phyloP scores from a whole-genome alignment of 2,888 invertebrate genomes.

The Elysia crispata region DNA sequence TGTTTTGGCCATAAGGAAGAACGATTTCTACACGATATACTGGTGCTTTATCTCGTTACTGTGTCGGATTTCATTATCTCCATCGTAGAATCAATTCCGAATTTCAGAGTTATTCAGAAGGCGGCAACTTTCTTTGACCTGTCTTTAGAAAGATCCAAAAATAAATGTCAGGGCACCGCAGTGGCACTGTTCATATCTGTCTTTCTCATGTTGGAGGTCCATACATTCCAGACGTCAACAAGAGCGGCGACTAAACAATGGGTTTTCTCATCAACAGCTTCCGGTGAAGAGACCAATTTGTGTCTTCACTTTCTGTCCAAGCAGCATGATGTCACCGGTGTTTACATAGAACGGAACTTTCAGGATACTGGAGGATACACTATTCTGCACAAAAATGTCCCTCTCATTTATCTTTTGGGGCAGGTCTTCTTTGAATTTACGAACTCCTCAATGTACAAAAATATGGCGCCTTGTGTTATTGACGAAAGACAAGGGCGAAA shows the following conservation, averaged over 20 bases:
- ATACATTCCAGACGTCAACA: too few relatives aligned
- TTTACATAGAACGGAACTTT: slow-evolving; percentile 61
- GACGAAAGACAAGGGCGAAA: too few relatives aligned
- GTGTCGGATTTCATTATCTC: too few relatives aligned
- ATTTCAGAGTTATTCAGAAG: too few relatives aligned
- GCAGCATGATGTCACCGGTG: slow-evolving; percentile 64
- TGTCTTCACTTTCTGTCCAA: slow-evolving; percentile 61
- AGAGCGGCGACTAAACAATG: slow-evolving; percentile 38
- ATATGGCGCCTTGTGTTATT: too few relatives aligned
- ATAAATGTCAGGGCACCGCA: too few relatives aligned
- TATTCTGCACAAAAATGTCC: slow-evolving; percentile 62
- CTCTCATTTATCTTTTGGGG: slow-evolving; percentile 59
- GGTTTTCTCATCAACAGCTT: slow-evolving; percentile 53
- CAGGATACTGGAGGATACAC: slow-evolving; percentile 63
- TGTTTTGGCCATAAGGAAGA: slow-evolving; percentile 66
- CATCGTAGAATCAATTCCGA: not conserved
- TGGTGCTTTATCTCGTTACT: slow-evolving; percentile 61
- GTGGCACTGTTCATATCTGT: too few relatives aligned
- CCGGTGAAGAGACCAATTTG: slow-evolving; percentile 56
- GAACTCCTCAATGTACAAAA: too few relatives aligned
- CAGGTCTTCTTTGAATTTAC: slow-evolving; percentile 41
- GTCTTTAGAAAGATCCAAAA: too few relatives aligned
- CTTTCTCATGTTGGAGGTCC: too few relatives aligned
- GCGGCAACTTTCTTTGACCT: too few relatives aligned
- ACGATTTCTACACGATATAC: slow-evolving; percentile 63